These are phyloP conservation scores for Noctua janthina DNA, from an alignment of 2,888 invertebrate genomes.

Conservation along the genomic window DNA sequence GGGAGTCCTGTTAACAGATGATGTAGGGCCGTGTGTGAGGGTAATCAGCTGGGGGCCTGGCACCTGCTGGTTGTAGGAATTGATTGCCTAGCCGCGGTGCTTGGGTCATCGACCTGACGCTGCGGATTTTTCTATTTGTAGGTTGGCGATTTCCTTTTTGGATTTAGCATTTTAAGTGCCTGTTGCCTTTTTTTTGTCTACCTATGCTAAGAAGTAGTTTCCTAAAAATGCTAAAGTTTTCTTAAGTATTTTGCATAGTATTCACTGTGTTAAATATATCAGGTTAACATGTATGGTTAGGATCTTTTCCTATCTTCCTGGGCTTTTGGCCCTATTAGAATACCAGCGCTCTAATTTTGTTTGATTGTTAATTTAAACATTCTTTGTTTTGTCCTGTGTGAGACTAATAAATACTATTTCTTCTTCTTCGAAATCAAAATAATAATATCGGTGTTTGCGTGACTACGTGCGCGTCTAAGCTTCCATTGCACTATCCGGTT, in stretches of 20 bases:
- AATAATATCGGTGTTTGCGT: neutral
- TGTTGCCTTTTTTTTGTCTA: no score
- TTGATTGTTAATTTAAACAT: no score
- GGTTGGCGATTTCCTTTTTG: neutral
- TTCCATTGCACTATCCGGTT: neutral
- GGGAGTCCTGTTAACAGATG: conserved; percentile 53
- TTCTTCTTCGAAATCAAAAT: neutral
- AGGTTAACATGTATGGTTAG: neutral
- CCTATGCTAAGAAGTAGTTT: neutral
- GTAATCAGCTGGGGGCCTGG: conserved; percentile 55
- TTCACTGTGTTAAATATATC: neutral
- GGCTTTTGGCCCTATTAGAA: neutral
- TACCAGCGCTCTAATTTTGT: no score
- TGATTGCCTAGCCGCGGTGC: conserved; percentile 47
- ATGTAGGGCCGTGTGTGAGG: conserved; percentile 50
- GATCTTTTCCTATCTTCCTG: neutral
- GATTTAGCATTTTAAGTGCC: neutral
- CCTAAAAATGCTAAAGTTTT: neutral
- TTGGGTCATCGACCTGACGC: conserved; percentile 28
- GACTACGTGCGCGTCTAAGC: neutral
- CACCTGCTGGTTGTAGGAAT: conserved; percentile 57
- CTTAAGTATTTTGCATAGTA: no score
- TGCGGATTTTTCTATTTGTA: conserved; percentile 27
- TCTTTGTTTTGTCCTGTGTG: no score
- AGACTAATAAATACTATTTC: no score